Base-by-base conservation (phyloP, 2,888 invertebrate species). In the Lycia hirtaria region DNA sequence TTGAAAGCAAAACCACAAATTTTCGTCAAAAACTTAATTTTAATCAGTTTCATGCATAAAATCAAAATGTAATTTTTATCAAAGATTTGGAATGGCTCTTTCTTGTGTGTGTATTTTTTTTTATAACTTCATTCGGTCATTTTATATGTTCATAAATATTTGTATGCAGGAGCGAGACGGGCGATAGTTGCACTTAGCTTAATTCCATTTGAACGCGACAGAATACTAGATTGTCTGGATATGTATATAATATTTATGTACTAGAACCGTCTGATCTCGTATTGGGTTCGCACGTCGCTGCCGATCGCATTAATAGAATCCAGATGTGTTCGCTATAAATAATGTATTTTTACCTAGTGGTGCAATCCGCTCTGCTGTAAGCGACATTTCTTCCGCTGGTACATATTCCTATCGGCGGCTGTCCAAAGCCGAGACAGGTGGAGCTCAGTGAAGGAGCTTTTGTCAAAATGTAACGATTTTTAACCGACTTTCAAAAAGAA, bases 361-460 rank as follows among this genome's bases (percentile, higher is more conserved):
- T 33, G 50, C 50, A 56, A 56, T 24, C 44, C 48, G 33, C 33
- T 30, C 49, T 44, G 22, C 56, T 33, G 50, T 56, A 56, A 56
- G 56, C 19, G 45, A 22, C 56, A 50, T 56, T 56, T 56, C 56
- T 44, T 48, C 53, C 38, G 45, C 37, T 56, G 55, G 58, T 63
- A 60, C 53, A 60, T 63, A 63, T 63, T 63, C 60, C 24, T 15
- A 7, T 17, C 33, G 48, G 40, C 40, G 44, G 41, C 41, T 49
- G 57, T 58, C 63, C 58, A 49, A 47, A 60, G 41, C 57, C 45
- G 41, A 53, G n/a, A 15, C 14, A 9, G 6, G 12, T 44, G 44
- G 24, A 17, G 4, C n/a, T 6, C 41, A 48, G 54, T 41, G n/a
- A 17, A 12, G 10, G 2, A 41, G 10, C 12, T 48, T 26, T 1